Evolutionary conservation across 2,113 vertebrate species (phyloP).

Genomic region (Scortum barcoo): DNA sequence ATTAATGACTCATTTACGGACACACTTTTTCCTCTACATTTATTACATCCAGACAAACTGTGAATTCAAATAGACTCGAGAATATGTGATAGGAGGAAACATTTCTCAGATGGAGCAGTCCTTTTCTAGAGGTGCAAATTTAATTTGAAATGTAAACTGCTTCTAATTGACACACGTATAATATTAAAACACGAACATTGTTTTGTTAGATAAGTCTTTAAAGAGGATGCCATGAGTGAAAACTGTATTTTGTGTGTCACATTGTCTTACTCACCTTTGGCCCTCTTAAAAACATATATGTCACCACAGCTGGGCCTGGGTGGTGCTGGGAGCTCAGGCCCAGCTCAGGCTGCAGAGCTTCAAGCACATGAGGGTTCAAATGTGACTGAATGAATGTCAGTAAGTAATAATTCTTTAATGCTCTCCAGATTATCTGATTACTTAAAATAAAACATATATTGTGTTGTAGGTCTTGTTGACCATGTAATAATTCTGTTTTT

Average conservation of each 20-base stretch:
- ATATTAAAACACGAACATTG: background rate
- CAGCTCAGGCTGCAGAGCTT: background rate
- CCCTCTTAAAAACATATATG: background rate
- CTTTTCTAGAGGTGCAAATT: constrained; percentile 18
- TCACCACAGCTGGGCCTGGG: too few relatives aligned
- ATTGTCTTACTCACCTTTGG: background rate
- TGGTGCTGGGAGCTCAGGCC: too few relatives aligned
- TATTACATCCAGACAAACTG: constrained; percentile 18
- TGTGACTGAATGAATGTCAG: background rate
- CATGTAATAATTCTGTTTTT: too few relatives aligned
- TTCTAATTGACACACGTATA: background rate
- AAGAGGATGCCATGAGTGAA: background rate
- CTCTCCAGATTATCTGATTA: too few relatives aligned
- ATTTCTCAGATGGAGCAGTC: constrained; percentile 12
- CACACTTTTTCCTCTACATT: constrained; percentile 8
- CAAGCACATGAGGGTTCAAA: background rate
- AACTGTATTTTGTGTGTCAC: background rate
- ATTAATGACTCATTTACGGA: constrained; percentile 43
- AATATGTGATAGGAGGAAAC: background rate
- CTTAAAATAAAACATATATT: too few relatives aligned
- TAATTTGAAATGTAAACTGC: constrained; percentile 24
- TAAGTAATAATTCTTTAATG: background rate
- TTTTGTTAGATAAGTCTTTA: background rate
- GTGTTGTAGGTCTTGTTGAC: too few relatives aligned
- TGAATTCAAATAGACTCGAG: constrained; percentile 41